Percentiles rank a stretch among this genome's conserved stretches.
phyloP scores from a whole-genome alignment of 2,797 vertebrate species.

The Diplodus puntazzo region DNA sequence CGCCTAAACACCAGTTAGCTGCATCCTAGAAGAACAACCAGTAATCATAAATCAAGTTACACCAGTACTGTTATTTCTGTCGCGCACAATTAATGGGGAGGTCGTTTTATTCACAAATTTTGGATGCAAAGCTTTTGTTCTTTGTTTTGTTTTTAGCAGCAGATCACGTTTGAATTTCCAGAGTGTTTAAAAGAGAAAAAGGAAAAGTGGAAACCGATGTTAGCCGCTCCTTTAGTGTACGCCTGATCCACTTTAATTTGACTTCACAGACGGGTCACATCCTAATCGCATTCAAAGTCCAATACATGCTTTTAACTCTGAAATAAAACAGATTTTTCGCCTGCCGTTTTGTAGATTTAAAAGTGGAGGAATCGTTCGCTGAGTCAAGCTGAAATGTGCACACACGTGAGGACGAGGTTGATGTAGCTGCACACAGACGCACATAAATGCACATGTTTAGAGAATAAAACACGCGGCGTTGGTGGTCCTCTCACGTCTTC shows the following conservation, averaged over 20 bases:
- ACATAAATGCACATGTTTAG: constrained; percentile 15
- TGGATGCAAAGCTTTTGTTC: constrained; percentile 8
- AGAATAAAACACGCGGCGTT: constrained; percentile 4
- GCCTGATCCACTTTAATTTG: constrained; percentile 32
- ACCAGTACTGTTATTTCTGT: constrained; percentile 35
- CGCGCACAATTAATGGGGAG: constrained; percentile 7
- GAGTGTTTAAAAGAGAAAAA: constrained; percentile 3
- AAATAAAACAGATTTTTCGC: constrained; percentile 14
- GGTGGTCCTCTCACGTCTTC: constrained; percentile 39
- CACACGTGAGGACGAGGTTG: background rate
- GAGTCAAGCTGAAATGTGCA: constrained; percentile 2
- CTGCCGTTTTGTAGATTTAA: constrained; percentile 2
- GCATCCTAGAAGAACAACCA: constrained; percentile 21
- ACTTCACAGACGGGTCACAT: constrained; percentile 13
- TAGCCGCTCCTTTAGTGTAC: background rate
- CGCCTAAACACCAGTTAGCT: constrained; percentile 40
- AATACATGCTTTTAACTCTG: constrained; percentile 6
- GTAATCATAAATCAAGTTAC: constrained; percentile 34
- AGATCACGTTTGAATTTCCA: constrained; percentile 33
- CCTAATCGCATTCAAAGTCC: constrained; percentile 23
- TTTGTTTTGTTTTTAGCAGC: constrained; percentile 33
- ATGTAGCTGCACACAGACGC: constrained; percentile 16
- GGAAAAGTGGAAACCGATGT: constrained; percentile 13
- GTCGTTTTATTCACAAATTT: constrained; percentile 10
- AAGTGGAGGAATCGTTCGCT: constrained; percentile 8